Evolutionary conservation across 2,797 vertebrate species (phyloP).

Genomic region (Tauraco hartlaubi): DNA sequence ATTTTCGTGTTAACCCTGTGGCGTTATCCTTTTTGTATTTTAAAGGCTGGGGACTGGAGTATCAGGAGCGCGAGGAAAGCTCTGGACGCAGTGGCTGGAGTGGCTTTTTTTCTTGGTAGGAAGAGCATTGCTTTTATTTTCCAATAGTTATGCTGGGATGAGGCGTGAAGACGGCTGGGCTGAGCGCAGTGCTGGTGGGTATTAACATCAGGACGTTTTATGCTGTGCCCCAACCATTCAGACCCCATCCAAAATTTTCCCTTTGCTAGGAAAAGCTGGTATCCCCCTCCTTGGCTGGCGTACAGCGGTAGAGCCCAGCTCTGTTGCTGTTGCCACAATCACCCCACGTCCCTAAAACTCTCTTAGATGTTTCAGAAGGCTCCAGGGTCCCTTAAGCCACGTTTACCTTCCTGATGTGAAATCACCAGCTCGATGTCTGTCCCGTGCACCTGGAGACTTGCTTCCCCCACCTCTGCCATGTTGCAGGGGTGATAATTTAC

Average conservation of each 20-base stretch:
- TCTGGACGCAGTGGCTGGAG: background rate
- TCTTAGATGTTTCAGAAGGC: background rate
- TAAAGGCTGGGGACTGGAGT: background rate
- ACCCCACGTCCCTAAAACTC: background rate
- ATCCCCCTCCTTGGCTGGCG: background rate
- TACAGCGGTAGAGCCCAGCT: background rate
- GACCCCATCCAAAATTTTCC: background rate
- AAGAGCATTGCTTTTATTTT: background rate
- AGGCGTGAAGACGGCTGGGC: background rate
- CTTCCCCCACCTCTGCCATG: background rate
- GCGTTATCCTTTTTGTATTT: background rate
- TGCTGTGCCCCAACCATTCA: background rate
- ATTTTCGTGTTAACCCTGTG: background rate
- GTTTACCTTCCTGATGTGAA: background rate
- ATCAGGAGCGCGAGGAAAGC: background rate
- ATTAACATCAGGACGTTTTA: background rate
- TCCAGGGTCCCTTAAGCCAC: background rate
- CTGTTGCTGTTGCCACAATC: rapidly evolving
- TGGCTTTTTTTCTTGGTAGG: background rate
- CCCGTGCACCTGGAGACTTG: background rate
- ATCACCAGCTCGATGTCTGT: no score
- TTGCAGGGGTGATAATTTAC: constrained; percentile 56
- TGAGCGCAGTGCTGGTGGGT: background rate
- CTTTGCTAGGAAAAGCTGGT: background rate
- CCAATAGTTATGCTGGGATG: background rate